Evolutionary conservation across 2,113 vertebrate genomes (phyloP).

Genomic region (Oreochromis spilurus): DNA sequence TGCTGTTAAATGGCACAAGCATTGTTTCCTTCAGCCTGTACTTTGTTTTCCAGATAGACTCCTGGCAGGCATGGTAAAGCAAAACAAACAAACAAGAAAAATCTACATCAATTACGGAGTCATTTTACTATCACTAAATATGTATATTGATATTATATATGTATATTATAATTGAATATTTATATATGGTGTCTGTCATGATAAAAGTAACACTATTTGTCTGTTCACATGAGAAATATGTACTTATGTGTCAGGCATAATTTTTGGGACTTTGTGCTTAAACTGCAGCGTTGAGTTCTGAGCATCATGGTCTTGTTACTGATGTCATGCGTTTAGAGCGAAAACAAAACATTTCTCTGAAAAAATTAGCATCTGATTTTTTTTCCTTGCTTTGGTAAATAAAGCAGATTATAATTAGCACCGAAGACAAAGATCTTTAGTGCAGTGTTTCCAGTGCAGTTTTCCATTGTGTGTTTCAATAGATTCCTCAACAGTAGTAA

Average conservation of each 20-base stretch:
- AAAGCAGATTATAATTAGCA: not conserved
- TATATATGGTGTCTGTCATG: not conserved
- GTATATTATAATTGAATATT: not conserved
- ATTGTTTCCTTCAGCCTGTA: conserved; percentile 44
- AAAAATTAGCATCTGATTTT: not conserved
- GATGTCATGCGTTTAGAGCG: not conserved
- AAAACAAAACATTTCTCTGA: not conserved
- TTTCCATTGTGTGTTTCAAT: not conserved
- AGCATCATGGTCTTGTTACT: not conserved
- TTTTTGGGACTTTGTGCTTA: not conserved
- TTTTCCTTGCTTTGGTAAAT: not conserved
- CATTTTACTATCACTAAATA: not conserved
- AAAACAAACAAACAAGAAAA: not conserved
- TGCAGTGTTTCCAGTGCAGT: not conserved
- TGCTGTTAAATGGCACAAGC: conserved; percentile 66
- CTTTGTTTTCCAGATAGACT: conserved; percentile 44
- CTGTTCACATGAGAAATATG: not conserved
- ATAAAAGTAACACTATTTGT: not conserved
- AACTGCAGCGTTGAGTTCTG: not conserved
- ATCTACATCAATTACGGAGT: conserved; percentile 10
- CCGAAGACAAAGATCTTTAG: not conserved
- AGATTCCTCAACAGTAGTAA: not conserved
- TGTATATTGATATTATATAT: not conserved
- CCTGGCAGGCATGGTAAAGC: not conserved
- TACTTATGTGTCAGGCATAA: not conserved